Percentiles rank a stretch among this genome's conserved stretches.
These are phyloP conservation scores for Crenichthys baileyi DNA, from an alignment of 2,797 vertebrate species.

Conservation along the genomic window DNA sequence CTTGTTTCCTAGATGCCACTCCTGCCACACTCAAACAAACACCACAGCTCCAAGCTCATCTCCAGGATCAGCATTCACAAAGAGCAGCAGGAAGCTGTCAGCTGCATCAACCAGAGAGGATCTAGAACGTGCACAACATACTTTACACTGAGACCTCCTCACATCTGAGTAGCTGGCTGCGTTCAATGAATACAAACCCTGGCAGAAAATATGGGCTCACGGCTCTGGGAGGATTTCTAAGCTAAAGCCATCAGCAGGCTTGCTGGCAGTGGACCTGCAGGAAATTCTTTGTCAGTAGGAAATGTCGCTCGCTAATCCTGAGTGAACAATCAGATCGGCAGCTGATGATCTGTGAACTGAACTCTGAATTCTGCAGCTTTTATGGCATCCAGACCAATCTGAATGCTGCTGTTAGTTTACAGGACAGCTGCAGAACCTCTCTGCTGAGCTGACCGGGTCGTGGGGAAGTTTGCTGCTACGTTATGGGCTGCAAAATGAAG, in stretches of 20 bases:
- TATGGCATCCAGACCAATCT: conserved; percentile 10
- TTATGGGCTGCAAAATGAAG: not conserved
- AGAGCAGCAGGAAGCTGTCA: not conserved
- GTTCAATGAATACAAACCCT: not conserved
- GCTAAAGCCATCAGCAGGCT: conserved; percentile 37
- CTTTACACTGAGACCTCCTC: not conserved
- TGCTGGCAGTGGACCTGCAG: conserved; percentile 52
- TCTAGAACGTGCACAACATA: not conserved
- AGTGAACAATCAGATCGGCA: conserved; percentile 32
- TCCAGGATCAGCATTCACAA: not conserved
- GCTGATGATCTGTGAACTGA: conserved; percentile 13
- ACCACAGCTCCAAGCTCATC: not conserved
- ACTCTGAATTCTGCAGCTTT: not conserved
- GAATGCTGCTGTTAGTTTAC: conserved; percentile 3
- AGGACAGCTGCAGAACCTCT: not conserved
- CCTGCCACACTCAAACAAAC: not conserved
- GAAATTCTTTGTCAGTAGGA: conserved; percentile 65
- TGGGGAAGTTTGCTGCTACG: not conserved
- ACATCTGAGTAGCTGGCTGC: not conserved
- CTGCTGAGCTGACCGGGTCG: not conserved
- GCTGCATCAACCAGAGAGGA: not conserved
- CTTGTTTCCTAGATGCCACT: not conserved
- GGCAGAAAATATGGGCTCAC: not conserved
- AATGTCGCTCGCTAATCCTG: conserved; percentile 63
- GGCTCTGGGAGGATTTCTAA: not conserved